Conservation (phyloP, 2,797 vertebrate species). For the Thaleichthys pacificus region DNA sequence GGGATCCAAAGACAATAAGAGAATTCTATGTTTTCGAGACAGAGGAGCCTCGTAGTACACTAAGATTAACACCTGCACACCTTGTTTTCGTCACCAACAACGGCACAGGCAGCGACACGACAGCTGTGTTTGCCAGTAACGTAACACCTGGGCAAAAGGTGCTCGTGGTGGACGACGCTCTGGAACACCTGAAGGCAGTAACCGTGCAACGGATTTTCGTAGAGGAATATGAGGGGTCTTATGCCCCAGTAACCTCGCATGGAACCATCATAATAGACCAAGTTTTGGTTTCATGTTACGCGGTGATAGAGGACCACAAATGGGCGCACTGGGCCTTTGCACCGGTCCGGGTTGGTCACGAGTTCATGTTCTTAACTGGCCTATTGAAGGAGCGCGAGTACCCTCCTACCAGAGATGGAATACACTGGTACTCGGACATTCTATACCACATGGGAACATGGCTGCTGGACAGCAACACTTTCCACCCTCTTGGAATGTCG, state of each 20-base stretch:
- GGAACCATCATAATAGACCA: slow-evolving; percentile 85
- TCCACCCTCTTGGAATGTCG: slow-evolving; percentile 82
- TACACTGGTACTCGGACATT: slow-evolving; percentile 86
- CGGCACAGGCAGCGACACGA: slow-evolving; percentile 23
- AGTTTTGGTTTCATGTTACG: slow-evolving; percentile 86
- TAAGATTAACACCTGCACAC: slow-evolving; percentile 83
- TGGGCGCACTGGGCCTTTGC: slow-evolving; percentile 85
- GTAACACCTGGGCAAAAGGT: slow-evolving; percentile 77
- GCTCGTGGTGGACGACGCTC: slow-evolving; percentile 69
- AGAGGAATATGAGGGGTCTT: slow-evolving; percentile 74
- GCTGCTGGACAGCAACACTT: slow-evolving; percentile 79
- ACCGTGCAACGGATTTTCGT: slow-evolving; percentile 77
- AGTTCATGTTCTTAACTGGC: slow-evolving; percentile 63
- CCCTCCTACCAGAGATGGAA: slow-evolving; percentile 57
- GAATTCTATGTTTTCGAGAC: slow-evolving; percentile 84
- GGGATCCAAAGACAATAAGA: slow-evolving; percentile 67
- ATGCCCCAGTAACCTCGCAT: slow-evolving; percentile 83
- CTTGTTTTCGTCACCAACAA: slow-evolving; percentile 77
- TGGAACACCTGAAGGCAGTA: slow-evolving; percentile 62
- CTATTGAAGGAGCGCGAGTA: slow-evolving; percentile 31
- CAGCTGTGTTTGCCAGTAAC: slow-evolving; percentile 79
- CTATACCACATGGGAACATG: slow-evolving; percentile 81
- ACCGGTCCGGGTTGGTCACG: slow-evolving; percentile 77
- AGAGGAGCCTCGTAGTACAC: slow-evolving; percentile 63
- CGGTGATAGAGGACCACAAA: slow-evolving; percentile 81